phyloP scores from a whole-genome alignment of 2,113 vertebrate species.

The Acanthochromis polyacanthus region DNA sequence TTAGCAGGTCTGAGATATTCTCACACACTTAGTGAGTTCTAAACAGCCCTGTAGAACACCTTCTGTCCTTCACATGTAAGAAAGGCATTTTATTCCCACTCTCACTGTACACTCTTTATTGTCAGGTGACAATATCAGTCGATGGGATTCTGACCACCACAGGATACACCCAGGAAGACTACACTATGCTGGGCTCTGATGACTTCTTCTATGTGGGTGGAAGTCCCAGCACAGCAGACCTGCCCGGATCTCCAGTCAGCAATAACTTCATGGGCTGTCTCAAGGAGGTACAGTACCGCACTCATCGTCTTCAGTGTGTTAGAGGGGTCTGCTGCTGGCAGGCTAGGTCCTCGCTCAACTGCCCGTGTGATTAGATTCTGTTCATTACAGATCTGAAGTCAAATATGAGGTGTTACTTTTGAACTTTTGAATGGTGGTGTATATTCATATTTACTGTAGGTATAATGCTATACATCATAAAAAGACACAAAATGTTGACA shows the following conservation, averaged over 20 bases:
- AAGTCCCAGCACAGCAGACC: conserved; percentile 96
- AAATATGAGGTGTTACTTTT: too few species aligned
- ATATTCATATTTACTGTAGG: too few species aligned
- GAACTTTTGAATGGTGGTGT: too few species aligned
- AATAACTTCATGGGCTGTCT: conserved; percentile 99
- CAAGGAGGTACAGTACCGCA: conserved; percentile 89
- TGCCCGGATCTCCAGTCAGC: conserved; percentile 98
- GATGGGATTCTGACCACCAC: conserved; percentile 98
- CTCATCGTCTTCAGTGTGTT: neutral
- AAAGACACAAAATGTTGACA: too few species aligned
- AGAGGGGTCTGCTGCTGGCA: too few species aligned
- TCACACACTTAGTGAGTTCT: neutral
- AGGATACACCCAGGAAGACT: conserved; percentile 98
- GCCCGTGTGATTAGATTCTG: too few species aligned
- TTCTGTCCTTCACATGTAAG: neutral
- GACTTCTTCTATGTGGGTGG: conserved; percentile 99
- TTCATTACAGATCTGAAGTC: too few species aligned
- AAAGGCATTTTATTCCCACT: conserved; percentile 47
- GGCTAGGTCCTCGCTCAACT: too few species aligned
- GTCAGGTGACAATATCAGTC: conserved; percentile 98
- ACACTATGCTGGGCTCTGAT: conserved; percentile 98
- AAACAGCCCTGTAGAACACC: neutral
- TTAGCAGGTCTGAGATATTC: neutral
- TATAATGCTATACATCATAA: too few species aligned
- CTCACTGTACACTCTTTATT: conserved; percentile 74